Evolutionary conservation across 1,140 invertebrate species (phyloP).

Genomic region (Sesamia nonagrioides): DNA sequence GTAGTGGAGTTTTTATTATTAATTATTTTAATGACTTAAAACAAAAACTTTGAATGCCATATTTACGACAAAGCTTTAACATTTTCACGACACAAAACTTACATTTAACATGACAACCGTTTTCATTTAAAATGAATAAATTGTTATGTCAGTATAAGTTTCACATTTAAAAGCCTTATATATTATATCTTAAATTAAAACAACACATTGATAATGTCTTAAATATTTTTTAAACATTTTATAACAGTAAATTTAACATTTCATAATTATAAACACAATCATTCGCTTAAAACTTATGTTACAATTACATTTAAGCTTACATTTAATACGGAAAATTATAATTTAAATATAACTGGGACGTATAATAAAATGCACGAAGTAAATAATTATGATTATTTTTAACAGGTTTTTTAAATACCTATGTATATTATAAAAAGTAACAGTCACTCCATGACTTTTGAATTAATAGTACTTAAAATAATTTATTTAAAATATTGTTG

Average conservation of each 20-base stretch:
- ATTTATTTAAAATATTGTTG: not conserved
- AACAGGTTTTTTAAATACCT: not conserved
- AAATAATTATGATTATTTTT: conserved; percentile 17
- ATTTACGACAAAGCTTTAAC: conserved; percentile 38
- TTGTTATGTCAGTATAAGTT: conserved; percentile 43
- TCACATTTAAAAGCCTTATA: conserved; percentile 43
- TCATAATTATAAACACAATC: conserved; percentile 22
- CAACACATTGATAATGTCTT: conserved; percentile 50
- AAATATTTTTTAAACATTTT: conserved; percentile 47
- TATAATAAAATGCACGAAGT: conserved; percentile 38
- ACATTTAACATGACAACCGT: conserved; percentile 38
- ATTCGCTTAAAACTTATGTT: conserved; percentile 43
- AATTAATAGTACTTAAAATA: not conserved
- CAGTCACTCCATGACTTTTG: not conserved
- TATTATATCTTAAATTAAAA: conserved; percentile 36
- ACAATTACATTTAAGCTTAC: conserved; percentile 43
- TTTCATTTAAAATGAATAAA: conserved; percentile 49
- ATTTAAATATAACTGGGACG: conserved; percentile 36
- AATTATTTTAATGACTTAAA: not conserved
- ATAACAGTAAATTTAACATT: conserved; percentile 50
- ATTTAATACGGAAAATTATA: conserved; percentile 42
- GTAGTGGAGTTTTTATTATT: conserved; percentile 3
- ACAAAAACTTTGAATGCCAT: not conserved
- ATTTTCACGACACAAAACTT: conserved; percentile 34
- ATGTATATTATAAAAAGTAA: not conserved